Evolutionary conservation across 2,797 vertebrate species (phyloP).

Genomic region (Jordanella pulchra): DNA sequence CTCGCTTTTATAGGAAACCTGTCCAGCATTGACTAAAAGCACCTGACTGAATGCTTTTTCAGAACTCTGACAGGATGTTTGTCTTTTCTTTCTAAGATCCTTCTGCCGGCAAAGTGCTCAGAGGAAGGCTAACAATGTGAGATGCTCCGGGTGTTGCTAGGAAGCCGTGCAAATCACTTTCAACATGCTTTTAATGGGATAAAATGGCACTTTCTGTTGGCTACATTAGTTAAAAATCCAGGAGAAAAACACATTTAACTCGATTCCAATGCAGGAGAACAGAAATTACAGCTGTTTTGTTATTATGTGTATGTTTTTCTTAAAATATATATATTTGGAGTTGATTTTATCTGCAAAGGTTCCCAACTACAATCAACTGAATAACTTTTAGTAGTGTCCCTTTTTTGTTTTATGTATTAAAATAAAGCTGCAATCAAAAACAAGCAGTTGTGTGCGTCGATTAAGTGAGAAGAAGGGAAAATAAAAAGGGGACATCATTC

Average conservation of each 20-base stretch:
- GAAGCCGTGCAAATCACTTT: conserved; percentile 60
- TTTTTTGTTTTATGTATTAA: background rate
- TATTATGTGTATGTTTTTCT: too few relatives aligned
- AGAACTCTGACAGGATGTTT: conserved; percentile 48
- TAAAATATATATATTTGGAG: background rate
- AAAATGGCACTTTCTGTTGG: conserved; percentile 19
- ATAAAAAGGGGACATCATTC: conserved; percentile 11
- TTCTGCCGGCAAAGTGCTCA: conserved; percentile 48
- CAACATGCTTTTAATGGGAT: conserved; percentile 53
- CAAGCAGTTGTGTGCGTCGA: background rate
- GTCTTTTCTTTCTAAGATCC: conserved; percentile 27
- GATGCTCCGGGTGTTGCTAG: conserved; percentile 75
- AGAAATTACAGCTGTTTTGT: background rate
- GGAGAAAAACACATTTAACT: conserved; percentile 21
- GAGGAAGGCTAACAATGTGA: conserved; percentile 44
- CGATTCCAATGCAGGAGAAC: conserved; percentile 18
- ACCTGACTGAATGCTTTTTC: conserved; percentile 40
- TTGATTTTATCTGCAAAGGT: background rate
- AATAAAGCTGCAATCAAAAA: background rate
- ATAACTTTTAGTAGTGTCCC: background rate
- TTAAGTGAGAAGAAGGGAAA: background rate
- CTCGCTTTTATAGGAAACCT: conserved; percentile 32
- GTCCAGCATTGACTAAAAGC: conserved; percentile 60
- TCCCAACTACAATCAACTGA: background rate
- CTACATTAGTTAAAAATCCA: conserved; percentile 18